Base-by-base conservation (phyloP, 1,140 invertebrate species). In the Cotesia glomerata region DNA sequence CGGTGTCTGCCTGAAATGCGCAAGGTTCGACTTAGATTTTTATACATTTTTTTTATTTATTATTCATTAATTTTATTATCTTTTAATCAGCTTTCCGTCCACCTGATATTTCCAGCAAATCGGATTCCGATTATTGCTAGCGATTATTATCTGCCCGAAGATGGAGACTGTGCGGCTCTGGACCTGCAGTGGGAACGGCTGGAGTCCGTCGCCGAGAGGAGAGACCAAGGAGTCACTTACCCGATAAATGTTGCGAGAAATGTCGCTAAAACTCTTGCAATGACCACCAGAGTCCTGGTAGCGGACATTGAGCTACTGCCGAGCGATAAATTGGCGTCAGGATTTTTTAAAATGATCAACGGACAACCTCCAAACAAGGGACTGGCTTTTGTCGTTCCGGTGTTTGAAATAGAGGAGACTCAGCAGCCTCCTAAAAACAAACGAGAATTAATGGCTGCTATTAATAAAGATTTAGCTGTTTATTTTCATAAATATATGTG, bases 241-340 rank as follows among this genome's bases (percentile, higher is more conserved):
- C 93, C 93, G 0, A 92, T 95, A 73, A 94, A 95, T 77, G 91
- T 94, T 0, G 92, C 89, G 1, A 89, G 93, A 76, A 94, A 93
- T 75, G 90, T 90, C 2, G 93, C 93, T 0, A 87, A 92, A 71
- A 87, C 85, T 56, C 88, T 89, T 13, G 89, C 92, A 1, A 82
- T 80, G 35, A 92, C 92, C 8, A 84, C 88, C 67, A 90, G 92
- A 79, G 90, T 95, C 65, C 84, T 95, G 77, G 93, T 94, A 0
- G 92, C 91, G 5, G 93, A 95, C 81, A 91, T 94, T 71, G 93
- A 95, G 82, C 86, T 95, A 67, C 88, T 93, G 62, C 92, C 92
- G 0, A 93, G 92, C 76, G 84, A 89, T 39, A 88, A 88, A 73
- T 81, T 93, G 65, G 91, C 92, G 1, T 85, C 87, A 5, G 89